A percentile compares a stretch with the other conserved stretches of the same genome.
phyloP scores from a whole-genome alignment of 1,140 invertebrate genomes.

The Papilio polytes region DNA sequence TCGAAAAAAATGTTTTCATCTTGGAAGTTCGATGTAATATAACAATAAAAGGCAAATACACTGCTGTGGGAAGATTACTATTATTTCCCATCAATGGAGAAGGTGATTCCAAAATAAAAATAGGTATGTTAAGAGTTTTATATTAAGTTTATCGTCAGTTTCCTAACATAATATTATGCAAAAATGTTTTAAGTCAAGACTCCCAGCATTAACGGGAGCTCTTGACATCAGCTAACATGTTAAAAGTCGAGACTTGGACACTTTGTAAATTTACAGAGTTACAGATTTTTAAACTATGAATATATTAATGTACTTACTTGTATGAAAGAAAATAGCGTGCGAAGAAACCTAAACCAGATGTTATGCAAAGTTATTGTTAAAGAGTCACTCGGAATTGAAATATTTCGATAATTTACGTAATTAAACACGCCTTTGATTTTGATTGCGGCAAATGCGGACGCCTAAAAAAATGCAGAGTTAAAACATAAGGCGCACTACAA shows the following conservation, averaged over 20 bases:
- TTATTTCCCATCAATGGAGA: conserved; percentile 80
- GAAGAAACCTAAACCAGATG: too few relatives aligned
- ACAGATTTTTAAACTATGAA: too few relatives aligned
- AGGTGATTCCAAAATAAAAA: conserved; percentile 79
- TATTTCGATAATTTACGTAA: background rate
- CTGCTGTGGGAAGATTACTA: conserved; percentile 72
- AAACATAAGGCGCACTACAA: background rate
- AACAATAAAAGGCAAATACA: conserved; percentile 80
- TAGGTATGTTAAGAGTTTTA: conserved; percentile 56
- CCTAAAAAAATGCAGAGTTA: background rate
- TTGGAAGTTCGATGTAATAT: conserved; percentile 76
- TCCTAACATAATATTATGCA: background rate
- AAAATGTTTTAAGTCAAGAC: background rate
- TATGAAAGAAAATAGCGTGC: too few relatives aligned
- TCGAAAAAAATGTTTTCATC: conserved; percentile 74
- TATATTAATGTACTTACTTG: too few relatives aligned
- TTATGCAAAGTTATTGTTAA: too few relatives aligned
- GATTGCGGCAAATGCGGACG: background rate
- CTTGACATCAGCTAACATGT: too few relatives aligned
- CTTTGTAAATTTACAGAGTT: too few relatives aligned
- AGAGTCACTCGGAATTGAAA: too few relatives aligned
- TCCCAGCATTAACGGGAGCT: background rate
- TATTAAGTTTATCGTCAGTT: conserved; percentile 9
- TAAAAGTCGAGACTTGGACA: too few relatives aligned
- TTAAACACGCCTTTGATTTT: background rate